Evolutionary conservation across 2,113 vertebrate genomes (phyloP).

Genomic region (Trichomycterus rosablanca): DNA sequence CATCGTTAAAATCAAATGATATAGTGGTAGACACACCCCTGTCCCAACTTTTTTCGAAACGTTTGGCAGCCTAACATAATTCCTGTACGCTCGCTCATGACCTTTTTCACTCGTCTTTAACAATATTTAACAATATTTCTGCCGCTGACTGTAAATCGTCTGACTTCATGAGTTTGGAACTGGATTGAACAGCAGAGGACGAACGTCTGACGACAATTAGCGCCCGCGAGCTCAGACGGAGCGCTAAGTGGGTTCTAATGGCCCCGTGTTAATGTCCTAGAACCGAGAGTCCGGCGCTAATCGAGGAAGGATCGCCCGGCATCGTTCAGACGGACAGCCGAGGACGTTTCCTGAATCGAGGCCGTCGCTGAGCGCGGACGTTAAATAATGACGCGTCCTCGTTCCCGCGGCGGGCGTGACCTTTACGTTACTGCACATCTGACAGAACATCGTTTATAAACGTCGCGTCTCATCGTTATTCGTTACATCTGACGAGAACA

Average conservation of each 20-base stretch:
- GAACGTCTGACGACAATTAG: neutral
- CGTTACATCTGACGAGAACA: slow-evolving; percentile 28
- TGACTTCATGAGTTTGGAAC: too few species aligned
- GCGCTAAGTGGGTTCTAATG: neutral
- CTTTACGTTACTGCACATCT: slow-evolving; percentile 42
- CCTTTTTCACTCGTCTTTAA: too few species aligned
- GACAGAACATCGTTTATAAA: slow-evolving; percentile 29
- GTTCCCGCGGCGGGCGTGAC: slow-evolving; percentile 40
- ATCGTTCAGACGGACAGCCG: neutral
- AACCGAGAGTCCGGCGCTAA: neutral
- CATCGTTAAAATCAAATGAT: too few species aligned
- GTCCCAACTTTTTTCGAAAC: too few species aligned
- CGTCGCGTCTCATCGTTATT: slow-evolving; percentile 13
- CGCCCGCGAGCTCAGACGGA: neutral
- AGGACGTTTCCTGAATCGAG: slow-evolving; percentile 6
- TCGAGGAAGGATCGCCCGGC: slow-evolving; percentile 1
- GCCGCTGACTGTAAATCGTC: too few species aligned
- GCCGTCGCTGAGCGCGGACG: slow-evolving; percentile 9
- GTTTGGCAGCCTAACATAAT: too few species aligned
- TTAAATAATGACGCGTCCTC: slow-evolving; percentile 36
- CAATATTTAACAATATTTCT: too few species aligned
- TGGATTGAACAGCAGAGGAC: neutral
- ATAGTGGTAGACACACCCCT: too few species aligned
- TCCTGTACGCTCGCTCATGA: too few species aligned
- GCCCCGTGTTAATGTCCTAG: neutral